phyloP scores from a whole-genome alignment of 2,113 vertebrate genomes.

The western clawed frog (Xenopus tropicalis) region UCB_Xtro_10.0 CM004450.2:99181001-99181500 shows the following conservation, averaged over 20 bases:
- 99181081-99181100: too few relatives aligned
- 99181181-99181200: not conserved
- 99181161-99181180: too few relatives aligned
- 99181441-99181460: not conserved
- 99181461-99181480: not conserved
- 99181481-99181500: not conserved
- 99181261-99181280: slow-evolving; percentile 27
- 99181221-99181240: not conserved
- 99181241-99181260: slow-evolving; percentile 1
- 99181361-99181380: slow-evolving; percentile 23
- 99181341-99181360: slow-evolving; percentile 8
- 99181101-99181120: too few relatives aligned
- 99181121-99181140: too few relatives aligned
- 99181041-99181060: too few relatives aligned
- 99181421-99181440: not conserved
- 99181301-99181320: not conserved
- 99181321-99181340: slow-evolving; percentile 32
- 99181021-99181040: too few relatives aligned
- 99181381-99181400: not conserved
- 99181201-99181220: not conserved
- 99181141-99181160: too few relatives aligned
- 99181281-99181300: not conserved
- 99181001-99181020: too few relatives aligned
- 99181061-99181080: too few relatives aligned
- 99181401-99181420: not conserved